Evolutionary conservation across 1,140 invertebrate genomes (phyloP).

Genomic region (Cardiocondyla obscurior): DNA sequence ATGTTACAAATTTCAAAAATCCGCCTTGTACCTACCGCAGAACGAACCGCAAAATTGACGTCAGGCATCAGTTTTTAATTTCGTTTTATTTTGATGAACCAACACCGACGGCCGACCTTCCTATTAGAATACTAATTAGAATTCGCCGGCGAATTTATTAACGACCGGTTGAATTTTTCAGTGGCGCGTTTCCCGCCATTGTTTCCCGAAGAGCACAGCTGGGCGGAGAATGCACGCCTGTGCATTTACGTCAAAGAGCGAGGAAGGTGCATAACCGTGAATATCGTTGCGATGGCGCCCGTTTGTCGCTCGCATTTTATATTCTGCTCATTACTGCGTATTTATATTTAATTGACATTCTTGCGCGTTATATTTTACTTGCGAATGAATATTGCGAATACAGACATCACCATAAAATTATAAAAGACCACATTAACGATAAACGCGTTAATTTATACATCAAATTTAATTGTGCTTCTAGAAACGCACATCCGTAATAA

Average conservation of each 20-base stretch:
- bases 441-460: neutral
- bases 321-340: constrained; percentile 23
- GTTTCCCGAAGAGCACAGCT: constrained; percentile 52
- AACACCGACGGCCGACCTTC: neutral
- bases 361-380: constrained; percentile 33
- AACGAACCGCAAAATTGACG: neutral
- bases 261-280: constrained; percentile 1
- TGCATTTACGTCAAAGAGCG: constrained; percentile 63
- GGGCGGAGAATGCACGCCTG: constrained; percentile 51
- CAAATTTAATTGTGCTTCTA: neutral
- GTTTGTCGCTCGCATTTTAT: neutral
- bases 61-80: neutral
- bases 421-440: constrained; percentile 21
- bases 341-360: constrained; percentile 56
- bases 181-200: constrained; percentile 70
- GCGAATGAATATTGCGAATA: neutral
- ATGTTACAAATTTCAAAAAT: neutral
- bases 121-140: constrained; percentile 56
- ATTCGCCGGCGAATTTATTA: constrained; percentile 64
- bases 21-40: too few species aligned
- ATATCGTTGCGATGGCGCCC: constrained; percentile 26
- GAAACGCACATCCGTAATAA: neutral
- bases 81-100: neutral
- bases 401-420: neutral
- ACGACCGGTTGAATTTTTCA: constrained; percentile 65